Percentiles rank a stretch among this genome's conserved stretches.
phyloP scores from a whole-genome alignment of 2,797 vertebrate species.

The Spheniscus humboldti region DNA sequence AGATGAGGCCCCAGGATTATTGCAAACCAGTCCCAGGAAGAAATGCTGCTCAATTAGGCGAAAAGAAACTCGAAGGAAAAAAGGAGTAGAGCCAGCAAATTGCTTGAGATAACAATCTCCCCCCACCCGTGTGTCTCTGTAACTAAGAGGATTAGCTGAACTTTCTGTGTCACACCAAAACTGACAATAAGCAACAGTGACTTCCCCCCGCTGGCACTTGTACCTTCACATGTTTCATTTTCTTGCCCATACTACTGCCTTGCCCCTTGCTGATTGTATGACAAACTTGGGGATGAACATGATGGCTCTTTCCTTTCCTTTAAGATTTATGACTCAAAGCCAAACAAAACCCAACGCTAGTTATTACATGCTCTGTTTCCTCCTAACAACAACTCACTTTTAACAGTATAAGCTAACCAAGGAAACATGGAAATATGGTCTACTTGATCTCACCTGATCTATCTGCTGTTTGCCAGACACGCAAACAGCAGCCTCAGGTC shows the following conservation, averaged over 20 bases:
- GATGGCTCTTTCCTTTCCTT: constrained; percentile 58
- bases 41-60: constrained; percentile 72
- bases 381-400: constrained; percentile 39
- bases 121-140: constrained; percentile 62
- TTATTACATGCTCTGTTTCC: constrained; percentile 51
- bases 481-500: constrained; percentile 15
- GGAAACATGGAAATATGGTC: constrained; percentile 40
- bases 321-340: constrained; percentile 60
- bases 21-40: constrained; percentile 65
- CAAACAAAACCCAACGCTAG: constrained; percentile 44
- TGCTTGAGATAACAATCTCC: constrained; percentile 72
- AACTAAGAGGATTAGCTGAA: constrained; percentile 76
- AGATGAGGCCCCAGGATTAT: constrained; percentile 69
- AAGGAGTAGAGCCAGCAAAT: constrained; percentile 67
- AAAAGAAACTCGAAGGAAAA: constrained; percentile 70
- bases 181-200: constrained; percentile 72
- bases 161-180: constrained; percentile 70
- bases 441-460: constrained; percentile 29
- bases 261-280: constrained; percentile 64
- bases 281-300: constrained; percentile 59
- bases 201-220: constrained; percentile 64
- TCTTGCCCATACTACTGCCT: constrained; percentile 56
- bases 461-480: not conserved
- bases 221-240: constrained; percentile 68
- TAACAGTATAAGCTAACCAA: constrained; percentile 40